Evolutionary conservation across 2,888 invertebrate genomes (phyloP).

Genomic region (Monopis laevigella): DNA sequence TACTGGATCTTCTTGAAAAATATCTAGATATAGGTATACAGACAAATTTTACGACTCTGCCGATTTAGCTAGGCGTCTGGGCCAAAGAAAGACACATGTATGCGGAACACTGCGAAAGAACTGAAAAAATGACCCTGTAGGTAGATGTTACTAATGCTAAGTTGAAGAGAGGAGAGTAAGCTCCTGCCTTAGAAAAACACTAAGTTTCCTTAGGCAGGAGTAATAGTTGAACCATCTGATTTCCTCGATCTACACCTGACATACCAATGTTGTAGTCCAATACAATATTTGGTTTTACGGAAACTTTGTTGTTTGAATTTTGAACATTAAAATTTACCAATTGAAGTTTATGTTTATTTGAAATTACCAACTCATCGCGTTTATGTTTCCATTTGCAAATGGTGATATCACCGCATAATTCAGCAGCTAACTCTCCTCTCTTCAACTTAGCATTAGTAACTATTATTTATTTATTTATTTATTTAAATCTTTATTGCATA

Average conservation of each 20-base stretch:
- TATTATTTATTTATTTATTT: no score
- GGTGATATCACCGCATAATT: neutral
- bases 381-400: neutral
- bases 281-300: constrained; percentile 2
- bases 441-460: neutral
- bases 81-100: no score
- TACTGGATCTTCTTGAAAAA: no score
- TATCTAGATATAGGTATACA: no score
- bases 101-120: no score
- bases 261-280: constrained; percentile 5
- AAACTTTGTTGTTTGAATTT: neutral
- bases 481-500: no score
- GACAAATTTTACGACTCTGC: no score
- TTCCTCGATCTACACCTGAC: neutral
- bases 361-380: neutral
- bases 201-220: constrained; percentile 11
- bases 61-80: no score
- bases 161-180: no score
- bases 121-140: no score
- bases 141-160: no score
- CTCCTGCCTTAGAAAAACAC: no score
- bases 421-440: neutral
- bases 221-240: constrained; percentile 6
- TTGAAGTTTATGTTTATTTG: neutral
- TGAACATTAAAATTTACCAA: neutral